phyloP scores from a whole-genome alignment of 2,888 invertebrate genomes.

The Papilio protenor region DNA sequence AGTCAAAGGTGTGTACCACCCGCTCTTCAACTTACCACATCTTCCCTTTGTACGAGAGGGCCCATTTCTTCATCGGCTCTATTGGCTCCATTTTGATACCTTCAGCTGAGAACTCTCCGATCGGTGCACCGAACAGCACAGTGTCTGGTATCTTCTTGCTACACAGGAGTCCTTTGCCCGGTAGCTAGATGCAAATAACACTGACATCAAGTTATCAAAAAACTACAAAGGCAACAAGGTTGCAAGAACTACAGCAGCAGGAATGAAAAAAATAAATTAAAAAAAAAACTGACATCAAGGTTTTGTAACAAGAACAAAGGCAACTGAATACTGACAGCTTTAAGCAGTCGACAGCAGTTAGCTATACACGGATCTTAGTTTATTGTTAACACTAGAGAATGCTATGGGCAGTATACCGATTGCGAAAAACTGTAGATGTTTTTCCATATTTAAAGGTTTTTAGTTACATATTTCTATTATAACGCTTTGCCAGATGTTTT shows the following conservation, averaged over 20 bases:
- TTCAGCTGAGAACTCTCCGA: constrained; percentile 86
- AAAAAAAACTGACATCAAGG: too few relatives aligned
- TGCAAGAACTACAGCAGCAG: not conserved
- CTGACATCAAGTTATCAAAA: not conserved
- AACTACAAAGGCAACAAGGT: not conserved
- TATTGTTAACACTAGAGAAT: too few relatives aligned
- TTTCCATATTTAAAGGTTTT: not conserved
- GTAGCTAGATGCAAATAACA: constrained; percentile 73
- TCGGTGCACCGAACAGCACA: constrained; percentile 84
- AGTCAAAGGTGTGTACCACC: too few relatives aligned
- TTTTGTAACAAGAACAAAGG: not conserved
- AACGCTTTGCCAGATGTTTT: too few relatives aligned
- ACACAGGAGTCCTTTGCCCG: constrained; percentile 87
- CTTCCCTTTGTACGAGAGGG: constrained; percentile 87
- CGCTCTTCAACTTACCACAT: constrained; percentile 79
- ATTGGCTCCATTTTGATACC: constrained; percentile 87
- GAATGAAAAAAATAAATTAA: too few relatives aligned
- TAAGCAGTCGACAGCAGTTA: not conserved
- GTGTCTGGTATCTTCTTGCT: constrained; percentile 89
- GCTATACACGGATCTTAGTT: not conserved
- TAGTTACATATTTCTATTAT: too few relatives aligned
- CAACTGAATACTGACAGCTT: not conserved
- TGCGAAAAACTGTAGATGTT: too few relatives aligned
- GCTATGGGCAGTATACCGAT: too few relatives aligned
- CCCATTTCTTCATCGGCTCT: constrained; percentile 90